phyloP scores from a whole-genome alignment of 2,113 vertebrate species.

The Collichthys lucidus region DNA sequence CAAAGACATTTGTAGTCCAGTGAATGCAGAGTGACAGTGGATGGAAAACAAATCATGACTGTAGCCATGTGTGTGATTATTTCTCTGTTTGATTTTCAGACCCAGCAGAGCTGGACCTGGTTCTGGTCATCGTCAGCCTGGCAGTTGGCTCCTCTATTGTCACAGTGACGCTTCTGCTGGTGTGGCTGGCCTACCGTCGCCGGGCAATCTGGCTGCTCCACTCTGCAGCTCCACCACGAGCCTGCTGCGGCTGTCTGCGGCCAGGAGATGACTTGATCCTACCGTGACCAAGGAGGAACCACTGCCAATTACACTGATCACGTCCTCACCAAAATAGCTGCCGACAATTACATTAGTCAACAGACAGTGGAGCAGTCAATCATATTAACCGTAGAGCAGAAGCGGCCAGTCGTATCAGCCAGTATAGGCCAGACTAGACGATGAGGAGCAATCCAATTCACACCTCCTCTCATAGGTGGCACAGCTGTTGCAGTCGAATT shows the following conservation, averaged over 20 bases:
- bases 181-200: slow-evolving; percentile 70
- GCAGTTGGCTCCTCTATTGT: slow-evolving; percentile 59
- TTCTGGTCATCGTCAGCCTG: slow-evolving; percentile 63
- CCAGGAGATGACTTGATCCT: slow-evolving; percentile 64
- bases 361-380: slow-evolving; percentile 77
- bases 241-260: slow-evolving; percentile 50
- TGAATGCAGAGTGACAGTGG: background rate
- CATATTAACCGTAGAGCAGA: slow-evolving; percentile 67
- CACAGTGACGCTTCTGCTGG: slow-evolving; percentile 62
- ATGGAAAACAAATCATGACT: background rate
- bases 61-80: background rate
- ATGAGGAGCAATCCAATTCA: slow-evolving; percentile 77
- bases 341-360: slow-evolving; percentile 78
- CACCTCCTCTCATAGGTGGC: slow-evolving; percentile 67
- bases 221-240: slow-evolving; percentile 25
- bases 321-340: slow-evolving; percentile 67
- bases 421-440: slow-evolving; percentile 53
- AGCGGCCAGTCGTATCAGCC: slow-evolving; percentile 45
- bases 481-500: slow-evolving; percentile 75
- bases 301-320: slow-evolving; percentile 67
- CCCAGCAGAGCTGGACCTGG: slow-evolving; percentile 44
- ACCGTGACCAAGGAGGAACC: slow-evolving; percentile 67
- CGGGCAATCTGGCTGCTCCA: slow-evolving; percentile 36
- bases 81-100: slow-evolving; percentile 46
- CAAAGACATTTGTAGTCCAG: background rate